Base-by-base conservation (phyloP, 1,140 invertebrate genomes). In the Macrostomum lignano region DNA sequence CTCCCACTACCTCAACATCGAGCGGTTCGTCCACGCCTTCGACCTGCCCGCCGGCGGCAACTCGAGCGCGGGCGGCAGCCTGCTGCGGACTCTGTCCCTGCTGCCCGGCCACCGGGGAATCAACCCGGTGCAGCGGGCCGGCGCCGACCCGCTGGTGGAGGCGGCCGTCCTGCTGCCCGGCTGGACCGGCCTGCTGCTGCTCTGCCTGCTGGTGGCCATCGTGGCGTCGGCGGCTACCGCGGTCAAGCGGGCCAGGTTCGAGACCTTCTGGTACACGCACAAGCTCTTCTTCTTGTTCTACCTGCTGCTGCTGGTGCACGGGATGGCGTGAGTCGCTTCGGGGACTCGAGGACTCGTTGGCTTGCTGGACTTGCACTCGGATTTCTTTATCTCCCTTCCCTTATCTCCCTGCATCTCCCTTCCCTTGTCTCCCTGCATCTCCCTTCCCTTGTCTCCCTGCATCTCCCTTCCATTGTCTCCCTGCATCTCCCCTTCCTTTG, bases 181-280 rank as follows among this genome's bases (percentile, higher is more conserved):
- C 2, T 2, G 7, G 7, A 7, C 7, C 13, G 7, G 24, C 11
- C 17, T 31, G 30, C 17, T 31, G 11, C 17, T n/a, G n/a, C n/a
- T n/a, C n/a, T n/a, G n/a, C 7, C 26, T 58, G 5, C 41, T 38
- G 26, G 42, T 58, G 3, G 48, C 52, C 17, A 9, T 55, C 3
- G 52, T 58, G 34, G 44, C 54, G 19, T 45, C 51, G 17, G 51
- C 55, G 14, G 46, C 55, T 4, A 55, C 52, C 17, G 49, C 52
- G 40, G 38, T 47, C 11, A 52, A 53, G 35, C 42, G 45, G 9
- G 52, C 46, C 3, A 54, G 52, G 33, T 55, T 51, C 47, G 53
- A 58, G 37, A 36, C 55, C 17, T 58, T 58, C 36, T 56, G 53
- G 53, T 55, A 46, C 39, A 54, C 46, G 13, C 55, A 58, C 42